These are phyloP conservation scores for Drosophila barbarae DNA, from an alignment of 2,888 invertebrate species.

Conservation along the genomic window DNA sequence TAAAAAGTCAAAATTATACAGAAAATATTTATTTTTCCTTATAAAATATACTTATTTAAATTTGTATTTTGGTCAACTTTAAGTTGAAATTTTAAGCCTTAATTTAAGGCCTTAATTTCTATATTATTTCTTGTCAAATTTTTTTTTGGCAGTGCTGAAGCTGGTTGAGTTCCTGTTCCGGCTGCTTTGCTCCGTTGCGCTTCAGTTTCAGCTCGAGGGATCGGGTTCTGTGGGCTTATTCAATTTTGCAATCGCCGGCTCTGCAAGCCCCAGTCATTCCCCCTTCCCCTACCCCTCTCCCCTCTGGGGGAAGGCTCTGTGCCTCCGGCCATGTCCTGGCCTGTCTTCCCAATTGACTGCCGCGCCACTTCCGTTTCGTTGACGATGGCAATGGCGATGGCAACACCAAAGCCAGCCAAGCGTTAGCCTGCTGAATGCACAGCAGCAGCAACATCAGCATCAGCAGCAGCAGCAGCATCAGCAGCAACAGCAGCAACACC, in stretches of 20 bases:
- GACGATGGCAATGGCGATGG: conserved; percentile 29
- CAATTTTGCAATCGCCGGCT: conserved; percentile 64
- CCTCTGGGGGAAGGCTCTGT: conserved; percentile 18
- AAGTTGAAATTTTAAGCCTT: no score
- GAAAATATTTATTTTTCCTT: no score
- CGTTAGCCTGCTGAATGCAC: conserved; percentile 61
- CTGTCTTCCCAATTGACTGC: conserved; percentile 67
- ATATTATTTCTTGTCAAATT: not conserved
- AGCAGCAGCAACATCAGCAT: conserved; percentile 30
- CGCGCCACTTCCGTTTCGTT: conserved; percentile 62
- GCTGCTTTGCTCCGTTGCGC: conserved; percentile 15
- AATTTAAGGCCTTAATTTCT: no score
- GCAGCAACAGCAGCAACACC: conserved; percentile 44
- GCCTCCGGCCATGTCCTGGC: conserved; percentile 56
- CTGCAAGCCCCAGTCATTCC: conserved; percentile 7
- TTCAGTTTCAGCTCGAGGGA: conserved; percentile 24
- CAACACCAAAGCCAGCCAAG: conserved; percentile 57
- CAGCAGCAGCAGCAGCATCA: conserved; percentile 24
- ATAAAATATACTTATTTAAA: no score
- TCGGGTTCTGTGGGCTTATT: conserved; percentile 54
- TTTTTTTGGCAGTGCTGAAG: not conserved
- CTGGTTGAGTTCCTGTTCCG: conserved; percentile 18
- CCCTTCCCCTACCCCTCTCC: not conserved
- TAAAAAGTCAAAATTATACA: no score
- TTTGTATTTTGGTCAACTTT: no score